phyloP scores from a whole-genome alignment of 2,797 vertebrate genomes.

The Lutjanus argentimaculatus region DNA sequence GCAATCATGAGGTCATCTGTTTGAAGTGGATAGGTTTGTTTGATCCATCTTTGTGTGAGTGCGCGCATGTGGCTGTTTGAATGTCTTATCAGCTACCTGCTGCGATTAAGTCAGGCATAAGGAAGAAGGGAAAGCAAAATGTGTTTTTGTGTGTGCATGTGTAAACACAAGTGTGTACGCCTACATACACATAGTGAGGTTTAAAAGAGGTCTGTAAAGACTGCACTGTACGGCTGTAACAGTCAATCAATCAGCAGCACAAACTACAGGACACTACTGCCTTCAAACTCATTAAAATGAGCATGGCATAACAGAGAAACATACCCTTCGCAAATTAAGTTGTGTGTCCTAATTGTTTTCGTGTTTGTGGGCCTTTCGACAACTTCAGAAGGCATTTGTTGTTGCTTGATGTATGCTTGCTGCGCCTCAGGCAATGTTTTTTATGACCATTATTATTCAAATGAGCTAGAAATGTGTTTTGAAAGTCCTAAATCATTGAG shows the following conservation, averaged over 20 bases:
- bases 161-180: conserved; percentile 58
- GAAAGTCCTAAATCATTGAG: conserved; percentile 89
- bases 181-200: conserved; percentile 58
- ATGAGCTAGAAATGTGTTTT: conserved; percentile 88
- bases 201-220: conserved; percentile 76
- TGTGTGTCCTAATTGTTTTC: conserved; percentile 86
- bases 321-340: conserved; percentile 84
- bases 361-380: conserved; percentile 82
- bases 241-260: conserved; percentile 82
- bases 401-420: conserved; percentile 86
- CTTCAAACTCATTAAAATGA: conserved; percentile 87
- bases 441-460: conserved; percentile 91
- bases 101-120: conserved; percentile 72
- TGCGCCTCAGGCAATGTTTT: conserved; percentile 83
- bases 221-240: conserved; percentile 67
- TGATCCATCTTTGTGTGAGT: conserved; percentile 79
- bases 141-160: conserved; percentile 45
- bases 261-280: conserved; percentile 75
- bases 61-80: conserved; percentile 56
- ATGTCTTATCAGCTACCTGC: conserved; percentile 74
- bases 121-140: conserved; percentile 52
- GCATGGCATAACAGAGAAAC: conserved; percentile 77
- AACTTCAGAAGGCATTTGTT: conserved; percentile 86
- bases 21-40: conserved; percentile 84
- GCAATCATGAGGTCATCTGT: conserved; percentile 85